Conservation (phyloP, 2,113 vertebrate genomes). For the Glaucidium brasilianum region DNA sequence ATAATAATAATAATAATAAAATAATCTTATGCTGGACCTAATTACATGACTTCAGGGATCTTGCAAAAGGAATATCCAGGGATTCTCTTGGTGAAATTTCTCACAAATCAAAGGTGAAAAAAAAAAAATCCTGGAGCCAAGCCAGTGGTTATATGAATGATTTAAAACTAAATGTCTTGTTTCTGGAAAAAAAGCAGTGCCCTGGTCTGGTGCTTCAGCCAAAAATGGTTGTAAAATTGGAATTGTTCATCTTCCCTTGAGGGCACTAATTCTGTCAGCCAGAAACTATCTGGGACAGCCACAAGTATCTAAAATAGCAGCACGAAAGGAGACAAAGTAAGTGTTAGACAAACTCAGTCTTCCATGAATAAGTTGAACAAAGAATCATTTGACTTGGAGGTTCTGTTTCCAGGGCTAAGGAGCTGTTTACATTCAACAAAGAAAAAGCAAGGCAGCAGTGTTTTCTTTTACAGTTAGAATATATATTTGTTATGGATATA, state of each 20-base stretch:
- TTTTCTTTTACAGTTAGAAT: background rate
- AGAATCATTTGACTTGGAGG: background rate
- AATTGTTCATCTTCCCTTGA: constrained; percentile 17
- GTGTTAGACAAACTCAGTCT: constrained; percentile 6
- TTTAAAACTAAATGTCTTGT: background rate
- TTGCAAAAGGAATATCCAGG: background rate
- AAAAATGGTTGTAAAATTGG: constrained; percentile 40
- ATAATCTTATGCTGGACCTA: background rate
- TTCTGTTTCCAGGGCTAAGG: background rate
- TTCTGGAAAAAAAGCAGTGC: background rate
- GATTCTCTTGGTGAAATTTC: background rate
- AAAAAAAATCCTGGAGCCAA: constrained; percentile 1
- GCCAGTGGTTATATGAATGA: background rate
- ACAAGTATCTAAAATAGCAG: constrained; percentile 13
- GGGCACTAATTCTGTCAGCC: background rate
- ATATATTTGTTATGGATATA: background rate
- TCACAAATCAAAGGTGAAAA: background rate
- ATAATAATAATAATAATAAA: background rate
- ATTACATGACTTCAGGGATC: background rate
- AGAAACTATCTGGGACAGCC: background rate
- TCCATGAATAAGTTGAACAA: constrained; percentile 1
- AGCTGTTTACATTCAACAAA: background rate
- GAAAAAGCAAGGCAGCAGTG: background rate
- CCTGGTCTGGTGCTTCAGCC: background rate
- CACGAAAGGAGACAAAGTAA: background rate